Percentiles rank a stretch among this genome's conserved stretches.
Evolutionary conservation across 2,797 vertebrate species (phyloP).

Genomic region (Dromococcyx pavoninus): DNA sequence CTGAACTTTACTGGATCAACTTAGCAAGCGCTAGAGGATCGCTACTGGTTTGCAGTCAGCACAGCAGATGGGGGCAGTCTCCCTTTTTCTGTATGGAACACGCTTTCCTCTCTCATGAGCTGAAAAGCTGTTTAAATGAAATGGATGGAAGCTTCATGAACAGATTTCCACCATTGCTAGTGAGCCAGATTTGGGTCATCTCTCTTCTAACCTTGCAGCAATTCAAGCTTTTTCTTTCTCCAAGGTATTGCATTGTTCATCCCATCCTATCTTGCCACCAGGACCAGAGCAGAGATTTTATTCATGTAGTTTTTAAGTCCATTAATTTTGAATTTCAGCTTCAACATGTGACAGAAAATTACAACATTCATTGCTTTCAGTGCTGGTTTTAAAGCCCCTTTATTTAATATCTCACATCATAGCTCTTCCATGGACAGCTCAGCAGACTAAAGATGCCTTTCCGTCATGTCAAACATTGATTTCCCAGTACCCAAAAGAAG

Average conservation of each 20-base stretch:
- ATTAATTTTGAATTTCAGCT: not conserved
- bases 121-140: accelerated
- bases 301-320: not conserved
- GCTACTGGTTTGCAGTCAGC: not conserved
- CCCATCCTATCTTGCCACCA: not conserved
- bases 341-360: not conserved
- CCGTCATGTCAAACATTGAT: not conserved
- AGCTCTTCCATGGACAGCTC: not conserved
- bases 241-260: not conserved
- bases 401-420: not conserved
- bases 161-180: not conserved
- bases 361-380: not conserved
- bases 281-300: not conserved
- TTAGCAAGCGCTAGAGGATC: not conserved
- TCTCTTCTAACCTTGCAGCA: not conserved
- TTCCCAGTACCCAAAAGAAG: not conserved
- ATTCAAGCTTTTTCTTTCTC: not conserved
- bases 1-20: not conserved
- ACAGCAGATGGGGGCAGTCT: not conserved
- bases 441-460: not conserved
- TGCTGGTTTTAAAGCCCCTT: not conserved
- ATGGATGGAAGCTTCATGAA: not conserved
- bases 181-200: not conserved
- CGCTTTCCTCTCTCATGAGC: not conserved
- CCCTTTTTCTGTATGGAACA: not conserved